Evolutionary conservation across 2,888 invertebrate species (phyloP).

Genomic region (Drosophila maculinotata): DNA sequence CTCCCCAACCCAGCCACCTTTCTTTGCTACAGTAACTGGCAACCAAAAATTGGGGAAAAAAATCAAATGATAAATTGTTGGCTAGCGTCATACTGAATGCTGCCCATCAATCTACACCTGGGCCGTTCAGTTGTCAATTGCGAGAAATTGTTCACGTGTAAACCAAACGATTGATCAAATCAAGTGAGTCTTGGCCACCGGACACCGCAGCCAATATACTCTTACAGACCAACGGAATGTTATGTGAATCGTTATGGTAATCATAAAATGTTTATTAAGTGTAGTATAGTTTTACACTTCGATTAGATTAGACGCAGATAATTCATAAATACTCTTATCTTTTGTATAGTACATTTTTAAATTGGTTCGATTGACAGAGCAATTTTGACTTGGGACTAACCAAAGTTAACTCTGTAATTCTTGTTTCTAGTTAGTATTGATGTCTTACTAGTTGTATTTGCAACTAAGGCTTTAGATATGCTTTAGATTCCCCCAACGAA

Average conservation of each 20-base stretch:
- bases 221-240: background rate
- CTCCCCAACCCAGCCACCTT: background rate
- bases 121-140: conserved; percentile 57
- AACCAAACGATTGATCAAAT: conserved; percentile 71
- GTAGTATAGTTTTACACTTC: background rate
- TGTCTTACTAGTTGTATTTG: no score
- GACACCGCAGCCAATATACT: conserved; percentile 15
- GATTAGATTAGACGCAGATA: background rate
- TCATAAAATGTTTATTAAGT: background rate
- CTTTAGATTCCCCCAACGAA: conserved; percentile 2
- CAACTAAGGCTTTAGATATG: conserved; percentile 5
- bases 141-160: conserved; percentile 58
- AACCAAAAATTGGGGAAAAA: background rate
- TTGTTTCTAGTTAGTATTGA: no score
- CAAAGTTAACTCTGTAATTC: no score
- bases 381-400: background rate
- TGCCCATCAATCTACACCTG: conserved; percentile 69
- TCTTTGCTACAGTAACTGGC: background rate
- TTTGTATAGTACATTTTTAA: background rate
- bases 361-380: no score
- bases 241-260: background rate
- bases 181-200: background rate
- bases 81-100: conserved; percentile 35
- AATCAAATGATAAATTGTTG: conserved; percentile 68
- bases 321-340: background rate